Evolutionary conservation across 1,140 invertebrate genomes (phyloP).

Genomic region (Drosophila malerkotliana): DNA sequence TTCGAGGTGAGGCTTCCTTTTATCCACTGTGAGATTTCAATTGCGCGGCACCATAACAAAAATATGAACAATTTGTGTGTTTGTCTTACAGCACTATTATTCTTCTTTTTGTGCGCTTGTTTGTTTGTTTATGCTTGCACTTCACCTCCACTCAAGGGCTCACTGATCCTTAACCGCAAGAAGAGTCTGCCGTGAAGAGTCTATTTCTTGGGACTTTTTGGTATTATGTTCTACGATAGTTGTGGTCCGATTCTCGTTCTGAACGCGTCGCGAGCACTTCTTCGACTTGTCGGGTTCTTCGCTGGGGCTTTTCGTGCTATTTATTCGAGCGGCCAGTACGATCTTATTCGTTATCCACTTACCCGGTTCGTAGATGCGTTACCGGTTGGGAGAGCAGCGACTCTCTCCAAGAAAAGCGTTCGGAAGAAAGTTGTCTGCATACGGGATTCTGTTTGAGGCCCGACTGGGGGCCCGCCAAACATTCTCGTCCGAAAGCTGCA

Average conservation of each 20-base stretch:
- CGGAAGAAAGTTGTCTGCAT: constrained; percentile 73
- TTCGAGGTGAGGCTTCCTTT: constrained; percentile 19
- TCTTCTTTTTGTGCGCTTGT: not conserved
- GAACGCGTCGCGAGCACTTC: constrained; percentile 73
- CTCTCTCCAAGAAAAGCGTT: constrained; percentile 53
- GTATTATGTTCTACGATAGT: constrained; percentile 11
- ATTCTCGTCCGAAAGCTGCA: constrained; percentile 66
- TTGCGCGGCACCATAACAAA: constrained; percentile 43
- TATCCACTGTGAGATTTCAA: constrained; percentile 61
- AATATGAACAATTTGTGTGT: constrained; percentile 41
- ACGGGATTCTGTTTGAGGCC: constrained; percentile 25
- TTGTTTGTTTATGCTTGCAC: constrained; percentile 42
- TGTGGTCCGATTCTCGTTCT: constrained; percentile 50
- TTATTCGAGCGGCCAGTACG: constrained; percentile 8
- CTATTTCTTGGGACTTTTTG: constrained; percentile 13
- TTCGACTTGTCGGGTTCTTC: constrained; percentile 46
- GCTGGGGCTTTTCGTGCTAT: constrained; percentile 56
- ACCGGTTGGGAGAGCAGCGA: not conserved
- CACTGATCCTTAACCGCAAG: constrained; percentile 59
- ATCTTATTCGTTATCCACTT: not conserved
- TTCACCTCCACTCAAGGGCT: constrained; percentile 62
- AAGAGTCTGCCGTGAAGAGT: constrained; percentile 28
- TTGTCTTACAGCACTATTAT: constrained; percentile 19
- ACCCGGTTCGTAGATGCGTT: not conserved
- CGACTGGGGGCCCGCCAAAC: constrained; percentile 20